phyloP scores from a whole-genome alignment of 2,797 vertebrate species.

The Rhynchonycteris naso region DNA sequence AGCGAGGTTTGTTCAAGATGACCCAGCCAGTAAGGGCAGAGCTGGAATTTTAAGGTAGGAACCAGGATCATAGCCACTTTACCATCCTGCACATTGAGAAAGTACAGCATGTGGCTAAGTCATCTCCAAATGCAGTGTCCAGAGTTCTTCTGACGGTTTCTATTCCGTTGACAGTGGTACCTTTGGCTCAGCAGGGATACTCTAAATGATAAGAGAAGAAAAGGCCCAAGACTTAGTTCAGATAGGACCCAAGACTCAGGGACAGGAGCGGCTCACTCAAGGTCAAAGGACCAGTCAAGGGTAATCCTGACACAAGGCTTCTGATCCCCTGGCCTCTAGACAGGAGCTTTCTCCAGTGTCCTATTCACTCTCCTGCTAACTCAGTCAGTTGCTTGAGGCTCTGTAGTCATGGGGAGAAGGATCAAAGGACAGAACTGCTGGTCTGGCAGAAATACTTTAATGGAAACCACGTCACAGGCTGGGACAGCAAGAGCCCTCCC shows the following conservation, averaged over 20 bases:
- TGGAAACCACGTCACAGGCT: slow-evolving; percentile 54
- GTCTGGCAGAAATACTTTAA: slow-evolving; percentile 54
- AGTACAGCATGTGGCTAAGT: background rate
- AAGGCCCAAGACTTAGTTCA: background rate
- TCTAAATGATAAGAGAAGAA: background rate
- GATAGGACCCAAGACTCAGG: background rate
- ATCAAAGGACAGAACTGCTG: slow-evolving; percentile 56
- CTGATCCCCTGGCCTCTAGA: background rate
- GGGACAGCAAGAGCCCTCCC: background rate
- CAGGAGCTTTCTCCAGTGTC: background rate
- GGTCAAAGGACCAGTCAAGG: background rate
- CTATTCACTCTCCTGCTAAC: background rate
- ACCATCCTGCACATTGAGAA: background rate
- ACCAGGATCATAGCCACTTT: background rate
- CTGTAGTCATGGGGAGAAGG: background rate
- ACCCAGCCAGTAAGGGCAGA: background rate
- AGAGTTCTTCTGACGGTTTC: background rate
- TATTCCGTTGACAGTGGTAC: background rate
- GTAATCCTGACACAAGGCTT: background rate
- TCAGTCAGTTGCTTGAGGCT: background rate
- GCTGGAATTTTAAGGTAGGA: background rate
- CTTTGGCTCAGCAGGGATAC: background rate
- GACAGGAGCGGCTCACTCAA: background rate
- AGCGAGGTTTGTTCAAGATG: background rate
- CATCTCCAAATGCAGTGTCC: background rate